phyloP scores from a whole-genome alignment of 2,888 invertebrate species.

The Keiferia lycopersicella region DNA sequence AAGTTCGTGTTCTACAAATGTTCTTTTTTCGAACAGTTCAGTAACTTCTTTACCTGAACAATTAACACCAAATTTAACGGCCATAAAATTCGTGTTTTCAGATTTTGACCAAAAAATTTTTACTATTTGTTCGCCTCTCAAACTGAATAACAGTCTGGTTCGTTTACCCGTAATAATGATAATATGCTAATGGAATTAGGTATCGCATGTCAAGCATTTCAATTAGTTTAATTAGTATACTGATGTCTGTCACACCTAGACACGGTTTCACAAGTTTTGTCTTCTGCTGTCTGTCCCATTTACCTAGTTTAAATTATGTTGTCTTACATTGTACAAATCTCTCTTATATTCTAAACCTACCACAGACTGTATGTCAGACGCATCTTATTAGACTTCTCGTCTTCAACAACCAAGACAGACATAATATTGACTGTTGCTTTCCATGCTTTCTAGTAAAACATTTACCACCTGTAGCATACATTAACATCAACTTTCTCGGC shows the following conservation, averaged over 20 bases:
- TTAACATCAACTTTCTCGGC: background rate
- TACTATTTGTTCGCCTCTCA: background rate
- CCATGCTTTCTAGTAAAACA: background rate
- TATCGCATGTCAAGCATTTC: conserved; percentile 43
- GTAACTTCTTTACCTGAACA: background rate
- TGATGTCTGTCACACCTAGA: conserved; percentile 31
- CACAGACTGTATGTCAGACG: background rate
- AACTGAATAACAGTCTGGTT: conserved; percentile 35
- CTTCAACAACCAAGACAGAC: background rate
- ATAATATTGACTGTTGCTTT: background rate
- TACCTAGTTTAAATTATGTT: background rate
- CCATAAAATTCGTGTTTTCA: background rate
- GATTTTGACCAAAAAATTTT: background rate
- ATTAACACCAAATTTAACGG: background rate
- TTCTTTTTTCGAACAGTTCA: background rate
- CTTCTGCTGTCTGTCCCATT: conserved; percentile 12
- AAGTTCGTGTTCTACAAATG: background rate
- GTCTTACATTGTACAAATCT: background rate
- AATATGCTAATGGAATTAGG: conserved; percentile 44
- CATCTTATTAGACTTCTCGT: background rate
- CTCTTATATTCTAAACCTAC: background rate
- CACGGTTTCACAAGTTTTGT: conserved; percentile 22
- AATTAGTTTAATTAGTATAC: conserved; percentile 47
- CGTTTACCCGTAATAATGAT: conserved; percentile 48
- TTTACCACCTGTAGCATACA: background rate